phyloP scores from a whole-genome alignment of 2,888 invertebrate species.

The Dinocampus coccinellae region DNA sequence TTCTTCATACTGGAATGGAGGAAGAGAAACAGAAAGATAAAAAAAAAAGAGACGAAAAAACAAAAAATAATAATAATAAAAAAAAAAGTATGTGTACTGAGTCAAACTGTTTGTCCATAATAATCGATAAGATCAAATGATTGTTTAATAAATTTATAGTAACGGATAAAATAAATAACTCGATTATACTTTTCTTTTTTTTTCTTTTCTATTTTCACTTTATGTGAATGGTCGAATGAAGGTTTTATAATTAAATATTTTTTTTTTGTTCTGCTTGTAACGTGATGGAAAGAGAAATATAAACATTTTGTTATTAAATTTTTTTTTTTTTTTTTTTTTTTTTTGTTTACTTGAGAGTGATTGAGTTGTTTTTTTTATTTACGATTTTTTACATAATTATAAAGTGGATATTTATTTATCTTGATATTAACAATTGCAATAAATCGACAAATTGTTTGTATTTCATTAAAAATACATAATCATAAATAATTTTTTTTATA shows the following conservation, averaged over 20 bases:
- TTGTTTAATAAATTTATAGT: background rate
- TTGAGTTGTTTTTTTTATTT: background rate
- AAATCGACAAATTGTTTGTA: background rate
- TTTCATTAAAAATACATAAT: background rate
- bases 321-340: background rate
- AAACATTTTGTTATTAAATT: background rate
- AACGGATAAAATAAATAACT: background rate
- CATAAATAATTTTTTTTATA: background rate
- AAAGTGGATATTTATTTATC: background rate
- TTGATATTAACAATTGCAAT: background rate
- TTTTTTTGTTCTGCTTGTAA: background rate
- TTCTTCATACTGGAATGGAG: background rate
- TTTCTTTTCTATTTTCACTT: background rate
- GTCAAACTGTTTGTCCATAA: background rate
- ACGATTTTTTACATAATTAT: no score
- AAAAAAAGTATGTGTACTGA: background rate
- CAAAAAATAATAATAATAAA: no score
- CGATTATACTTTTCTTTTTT: background rate
- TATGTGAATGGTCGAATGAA: background rate
- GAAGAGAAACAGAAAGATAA: background rate
- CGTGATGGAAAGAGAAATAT: background rate
- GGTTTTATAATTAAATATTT: background rate
- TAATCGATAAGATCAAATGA: background rate
- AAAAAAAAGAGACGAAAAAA: no score
- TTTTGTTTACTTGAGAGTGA: background rate